phyloP scores from a whole-genome alignment of 1,140 invertebrate genomes.

The Zaprionus inermis region DNA sequence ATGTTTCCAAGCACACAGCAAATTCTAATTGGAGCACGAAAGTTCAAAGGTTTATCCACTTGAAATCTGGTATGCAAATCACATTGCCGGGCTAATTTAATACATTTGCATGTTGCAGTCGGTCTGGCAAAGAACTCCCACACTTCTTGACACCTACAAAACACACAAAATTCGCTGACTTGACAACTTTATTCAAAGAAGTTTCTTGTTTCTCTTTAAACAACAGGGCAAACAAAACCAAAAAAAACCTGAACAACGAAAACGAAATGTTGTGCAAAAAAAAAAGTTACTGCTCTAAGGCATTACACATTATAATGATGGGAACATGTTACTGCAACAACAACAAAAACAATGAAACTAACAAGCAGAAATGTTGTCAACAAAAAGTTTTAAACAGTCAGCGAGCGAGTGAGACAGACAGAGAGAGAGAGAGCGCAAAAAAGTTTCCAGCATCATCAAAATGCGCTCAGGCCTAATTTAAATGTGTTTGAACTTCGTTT shows the following conservation, averaged over 20 bases:
- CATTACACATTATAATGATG: slow-evolving; percentile 64
- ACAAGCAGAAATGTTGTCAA: slow-evolving; percentile 58
- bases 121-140: slow-evolving; percentile 21
- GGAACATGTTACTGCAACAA: slow-evolving; percentile 53
- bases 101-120: slow-evolving; percentile 38
- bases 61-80: slow-evolving; percentile 38
- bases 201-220: slow-evolving; percentile 30
- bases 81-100: slow-evolving; percentile 43
- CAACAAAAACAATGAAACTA: slow-evolving; percentile 45
- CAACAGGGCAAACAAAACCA: slow-evolving; percentile 7
- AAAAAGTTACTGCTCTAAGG: slow-evolving; percentile 52
- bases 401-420: neutral
- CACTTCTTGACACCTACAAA: slow-evolving; percentile 40
- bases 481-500: slow-evolving; percentile 66
- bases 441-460: slow-evolving; percentile 63
- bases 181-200: slow-evolving; percentile 45
- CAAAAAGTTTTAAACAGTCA: slow-evolving; percentile 49
- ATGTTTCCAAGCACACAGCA: neutral
- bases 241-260: slow-evolving; percentile 15
- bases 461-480: slow-evolving; percentile 68
- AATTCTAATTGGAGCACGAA: slow-evolving; percentile 5
- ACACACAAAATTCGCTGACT: slow-evolving; percentile 25
- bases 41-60: slow-evolving; percentile 3
- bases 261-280: slow-evolving; percentile 43
- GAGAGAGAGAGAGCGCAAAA: slow-evolving; percentile 3